Conservation (phyloP, 2,797 vertebrate species). For the Ctenosaura bakeri region DNA sequence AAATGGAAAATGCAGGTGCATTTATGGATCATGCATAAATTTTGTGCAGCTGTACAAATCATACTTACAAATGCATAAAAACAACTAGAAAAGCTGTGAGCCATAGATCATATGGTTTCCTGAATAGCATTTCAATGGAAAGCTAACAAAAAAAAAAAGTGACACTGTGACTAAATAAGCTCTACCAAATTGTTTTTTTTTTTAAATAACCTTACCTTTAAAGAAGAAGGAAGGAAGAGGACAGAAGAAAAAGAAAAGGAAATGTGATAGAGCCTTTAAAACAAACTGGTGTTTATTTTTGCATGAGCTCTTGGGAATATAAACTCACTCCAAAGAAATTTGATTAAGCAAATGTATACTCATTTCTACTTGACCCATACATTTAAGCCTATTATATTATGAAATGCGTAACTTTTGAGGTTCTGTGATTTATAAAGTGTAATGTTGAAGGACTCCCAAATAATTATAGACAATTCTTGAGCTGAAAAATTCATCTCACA, state of each 20-base stretch:
- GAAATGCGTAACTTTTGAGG: background rate
- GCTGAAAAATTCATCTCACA: background rate
- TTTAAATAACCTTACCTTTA: no score
- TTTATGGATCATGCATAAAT: background rate
- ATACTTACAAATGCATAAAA: background rate
- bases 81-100: background rate
- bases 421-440: background rate
- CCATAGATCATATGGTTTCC: background rate
- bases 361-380: background rate
- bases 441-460: background rate
- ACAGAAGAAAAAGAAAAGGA: no score
- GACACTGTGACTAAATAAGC: no score
- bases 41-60: background rate
- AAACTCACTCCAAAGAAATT: no score
- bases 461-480: background rate
- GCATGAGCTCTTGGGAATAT: no score
- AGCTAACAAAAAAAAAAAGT: background rate
- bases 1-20: fast-evolving
- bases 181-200: no score
- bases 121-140: background rate
- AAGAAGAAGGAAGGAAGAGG: no score
- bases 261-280: no score
- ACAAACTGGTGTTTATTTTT: no score
- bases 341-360: background rate
- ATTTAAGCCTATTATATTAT: background rate